Conservation (phyloP, 2,113 vertebrate genomes). For the Eulemur macaco region DNA sequence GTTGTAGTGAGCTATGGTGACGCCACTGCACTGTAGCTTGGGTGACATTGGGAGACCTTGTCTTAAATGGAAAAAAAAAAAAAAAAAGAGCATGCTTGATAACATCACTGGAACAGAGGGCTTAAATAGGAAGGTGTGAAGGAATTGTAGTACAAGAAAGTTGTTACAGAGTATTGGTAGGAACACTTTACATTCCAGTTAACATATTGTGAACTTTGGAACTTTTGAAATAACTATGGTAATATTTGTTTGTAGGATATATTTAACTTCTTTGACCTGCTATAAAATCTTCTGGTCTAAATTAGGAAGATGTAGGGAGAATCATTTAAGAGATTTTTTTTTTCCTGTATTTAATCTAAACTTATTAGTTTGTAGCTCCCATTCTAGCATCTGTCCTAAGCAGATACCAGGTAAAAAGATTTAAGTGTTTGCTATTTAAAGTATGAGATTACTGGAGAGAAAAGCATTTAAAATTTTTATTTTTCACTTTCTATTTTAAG, state of each 20-base stretch:
- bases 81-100: not conserved
- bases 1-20: too few relatives aligned
- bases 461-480: slow-evolving; percentile 21
- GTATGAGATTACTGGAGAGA: not conserved
- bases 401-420: not conserved
- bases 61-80: too few relatives aligned
- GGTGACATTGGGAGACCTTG: too few relatives aligned
- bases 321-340: not conserved
- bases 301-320: not conserved
- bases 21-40: too few relatives aligned
- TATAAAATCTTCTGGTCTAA: slow-evolving; percentile 6
- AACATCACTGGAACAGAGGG: not conserved
- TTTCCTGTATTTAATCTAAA: not conserved
- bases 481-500: slow-evolving; percentile 39
- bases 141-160: not conserved
- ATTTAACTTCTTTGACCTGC: not conserved
- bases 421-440: not conserved
- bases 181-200: not conserved
- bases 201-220: not conserved
- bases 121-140: not conserved
- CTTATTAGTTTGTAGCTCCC: not conserved
- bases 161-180: not conserved
- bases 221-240: not conserved
- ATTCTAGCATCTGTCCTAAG: not conserved
- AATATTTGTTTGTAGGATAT: not conserved